These are phyloP conservation scores for Bellardia pandia DNA, from an alignment of 2,888 invertebrate genomes.

Conservation along the genomic window DNA sequence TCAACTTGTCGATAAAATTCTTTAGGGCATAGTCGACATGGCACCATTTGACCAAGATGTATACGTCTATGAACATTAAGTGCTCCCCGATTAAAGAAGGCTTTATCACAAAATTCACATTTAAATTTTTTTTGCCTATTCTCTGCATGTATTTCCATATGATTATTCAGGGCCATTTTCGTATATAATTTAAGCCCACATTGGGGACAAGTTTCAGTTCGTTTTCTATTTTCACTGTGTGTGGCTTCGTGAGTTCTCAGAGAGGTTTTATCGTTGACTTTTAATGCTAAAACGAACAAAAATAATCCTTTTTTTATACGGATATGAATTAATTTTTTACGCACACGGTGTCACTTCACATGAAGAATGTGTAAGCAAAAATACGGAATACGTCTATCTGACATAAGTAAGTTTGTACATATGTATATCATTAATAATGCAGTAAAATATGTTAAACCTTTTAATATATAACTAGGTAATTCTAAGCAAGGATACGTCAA, in stretches of 20 bases:
- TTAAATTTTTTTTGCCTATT: constrained; percentile 56
- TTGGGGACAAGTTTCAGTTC: constrained; percentile 33
- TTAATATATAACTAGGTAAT: too few species aligned
- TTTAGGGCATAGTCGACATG: constrained; percentile 52
- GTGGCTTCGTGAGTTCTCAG: constrained; percentile 54
- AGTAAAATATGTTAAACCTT: too few species aligned
- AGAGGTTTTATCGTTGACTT: not conserved
- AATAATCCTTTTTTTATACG: too few species aligned
- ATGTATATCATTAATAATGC: too few species aligned
- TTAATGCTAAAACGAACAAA: constrained; percentile 10
- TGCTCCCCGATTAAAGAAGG: constrained; percentile 50
- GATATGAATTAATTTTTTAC: not conserved
- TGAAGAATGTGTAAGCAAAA: not conserved
- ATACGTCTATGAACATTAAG: constrained; percentile 64
- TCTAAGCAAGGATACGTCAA: too few species aligned
- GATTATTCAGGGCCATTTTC: not conserved
- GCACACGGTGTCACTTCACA: not conserved
- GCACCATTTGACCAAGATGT: constrained; percentile 60
- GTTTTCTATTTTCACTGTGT: constrained; percentile 41
- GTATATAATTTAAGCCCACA: constrained; percentile 55
- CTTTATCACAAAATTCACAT: constrained; percentile 68
- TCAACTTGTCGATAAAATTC: constrained; percentile 56
- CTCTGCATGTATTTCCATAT: constrained; percentile 49
- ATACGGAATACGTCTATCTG: not conserved
- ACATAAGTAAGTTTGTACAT: too few species aligned